phyloP scores from a whole-genome alignment of 2,888 invertebrate genomes.

The Drepana falcataria region DNA sequence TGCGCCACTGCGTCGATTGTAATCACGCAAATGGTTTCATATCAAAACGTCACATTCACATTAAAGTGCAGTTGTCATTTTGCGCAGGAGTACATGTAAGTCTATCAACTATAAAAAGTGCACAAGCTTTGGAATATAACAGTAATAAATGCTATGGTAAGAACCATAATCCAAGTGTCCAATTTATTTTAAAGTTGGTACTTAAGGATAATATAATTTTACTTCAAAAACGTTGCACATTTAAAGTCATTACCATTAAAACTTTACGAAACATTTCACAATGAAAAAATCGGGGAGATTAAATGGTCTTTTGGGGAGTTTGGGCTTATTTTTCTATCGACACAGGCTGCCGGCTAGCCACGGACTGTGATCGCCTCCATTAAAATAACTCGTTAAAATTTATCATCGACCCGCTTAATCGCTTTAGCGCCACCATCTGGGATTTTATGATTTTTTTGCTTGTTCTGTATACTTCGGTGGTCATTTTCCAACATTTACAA shows the following conservation, averaged over 20 bases:
- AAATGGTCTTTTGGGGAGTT: conserved; percentile 62
- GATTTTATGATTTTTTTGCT: conserved; percentile 79
- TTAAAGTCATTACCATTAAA: conserved; percentile 24
- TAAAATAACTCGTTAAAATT: conserved; percentile 80
- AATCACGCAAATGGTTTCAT: conserved; percentile 77
- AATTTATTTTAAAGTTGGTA: too few relatives aligned
- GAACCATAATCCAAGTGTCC: too few relatives aligned
- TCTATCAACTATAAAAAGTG: too few relatives aligned
- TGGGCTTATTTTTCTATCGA: conserved; percentile 75
- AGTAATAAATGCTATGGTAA: too few relatives aligned
- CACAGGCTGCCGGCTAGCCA: conserved; percentile 69
- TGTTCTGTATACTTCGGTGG: conserved; percentile 72
- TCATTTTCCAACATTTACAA: conserved; percentile 69
- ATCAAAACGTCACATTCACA: conserved; percentile 74
- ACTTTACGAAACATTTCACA: conserved; percentile 40
- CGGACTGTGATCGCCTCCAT: conserved; percentile 77
- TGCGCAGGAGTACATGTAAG: conserved; percentile 34
- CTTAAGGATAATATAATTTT: background rate
- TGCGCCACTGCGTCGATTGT: conserved; percentile 74
- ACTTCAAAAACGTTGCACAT: background rate
- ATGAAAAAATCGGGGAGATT: conserved; percentile 51
- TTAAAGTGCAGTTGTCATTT: conserved; percentile 63
- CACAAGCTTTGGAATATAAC: too few relatives aligned
- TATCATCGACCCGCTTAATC: conserved; percentile 79
- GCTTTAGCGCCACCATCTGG: conserved; percentile 78